These are phyloP conservation scores for Alitta virens DNA, from an alignment of 2,888 invertebrate species.

Conservation along the genomic window DNA sequence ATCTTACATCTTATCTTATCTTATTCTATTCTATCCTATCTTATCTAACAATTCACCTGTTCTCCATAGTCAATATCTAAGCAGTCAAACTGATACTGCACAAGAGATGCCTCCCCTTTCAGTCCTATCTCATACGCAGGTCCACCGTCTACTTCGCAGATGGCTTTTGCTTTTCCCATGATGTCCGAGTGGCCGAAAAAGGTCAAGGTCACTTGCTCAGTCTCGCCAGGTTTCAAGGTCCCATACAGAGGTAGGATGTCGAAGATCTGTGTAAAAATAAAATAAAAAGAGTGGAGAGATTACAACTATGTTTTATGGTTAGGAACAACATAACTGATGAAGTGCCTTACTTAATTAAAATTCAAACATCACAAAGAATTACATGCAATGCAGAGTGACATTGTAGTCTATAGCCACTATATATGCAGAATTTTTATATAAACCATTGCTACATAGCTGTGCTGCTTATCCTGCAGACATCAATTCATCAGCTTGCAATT, in stretches of 20 bases:
- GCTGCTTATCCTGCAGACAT: too few relatives aligned
- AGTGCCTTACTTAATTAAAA: too few relatives aligned
- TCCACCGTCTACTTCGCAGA: conserved; percentile 56
- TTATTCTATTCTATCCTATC: too few relatives aligned
- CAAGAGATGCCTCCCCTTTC: conserved; percentile 54
- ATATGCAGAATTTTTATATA: too few relatives aligned
- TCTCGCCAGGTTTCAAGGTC: conserved; percentile 53
- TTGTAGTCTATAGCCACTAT: too few relatives aligned
- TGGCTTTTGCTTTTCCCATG: conserved; percentile 50
- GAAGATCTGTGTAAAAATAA: conserved; percentile 45
- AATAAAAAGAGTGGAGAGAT: neutral
- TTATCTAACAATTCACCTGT: conserved; percentile 42
- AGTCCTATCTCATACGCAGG: conserved; percentile 53
- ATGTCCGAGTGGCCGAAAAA: conserved; percentile 57
- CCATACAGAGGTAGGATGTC: conserved; percentile 57
- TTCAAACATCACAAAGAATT: too few relatives aligned
- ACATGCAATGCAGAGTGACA: too few relatives aligned
- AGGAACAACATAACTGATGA: too few relatives aligned
- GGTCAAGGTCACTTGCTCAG: conserved; percentile 56
- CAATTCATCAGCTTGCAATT: too few relatives aligned
- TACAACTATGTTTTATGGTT: too few relatives aligned
- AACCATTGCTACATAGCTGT: too few relatives aligned
- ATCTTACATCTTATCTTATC: too few relatives aligned
- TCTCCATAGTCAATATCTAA: conserved; percentile 54
- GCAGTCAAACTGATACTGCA: conserved; percentile 52